Evolutionary conservation across 2,797 vertebrate species (phyloP), one percentile per base, ranked within the genome.

Genomic region (Darevskia mixta): DNA sequence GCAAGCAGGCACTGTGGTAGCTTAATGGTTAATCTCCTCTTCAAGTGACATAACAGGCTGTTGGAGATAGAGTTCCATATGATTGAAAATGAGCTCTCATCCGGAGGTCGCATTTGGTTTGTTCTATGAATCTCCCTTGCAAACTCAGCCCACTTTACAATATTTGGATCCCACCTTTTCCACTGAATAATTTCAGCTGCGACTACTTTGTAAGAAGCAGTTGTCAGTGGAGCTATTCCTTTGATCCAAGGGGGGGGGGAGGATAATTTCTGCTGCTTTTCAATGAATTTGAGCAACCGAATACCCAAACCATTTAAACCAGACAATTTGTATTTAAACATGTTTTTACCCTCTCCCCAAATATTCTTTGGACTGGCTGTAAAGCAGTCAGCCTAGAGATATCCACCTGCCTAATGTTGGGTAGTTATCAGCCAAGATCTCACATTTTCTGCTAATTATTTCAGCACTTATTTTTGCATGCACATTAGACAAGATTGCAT

Each of bases 391-490:
- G 61, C 61, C 18, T 64, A 7, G 67, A 79, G 7, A 86, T 67
- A 76, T 55, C 10, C 27, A 23, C 5, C 9, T 20, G 38, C 55
- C 79, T 83, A 73, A 67, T 67, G 5, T 25, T 83, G 32, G 61
- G 77, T 86, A 82, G 13, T 29, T 88, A 25, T 88, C 15, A 87
- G 5, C 4, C 73, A 67, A 81, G 80, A 90, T 91, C 27, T 90
- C 88, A 18, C 78, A 79, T 79, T 79, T 55, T 81, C 27, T 80
- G 38, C 32, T 76, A 41, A 77, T 90, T 81, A 81, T 43, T 76
- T 25, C 43, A 81, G 55, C 9, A 8, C 49, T 72, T 64, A 27
- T 82, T 82, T 77, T 90, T 43, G 15, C 38, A 82, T 72, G 15
- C 66, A 3, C 23, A 79, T 75, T 32, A 71, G 72, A 80, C 8